phyloP scores from a whole-genome alignment of 2,113 vertebrate species.

The Empidonax traillii region DNA sequence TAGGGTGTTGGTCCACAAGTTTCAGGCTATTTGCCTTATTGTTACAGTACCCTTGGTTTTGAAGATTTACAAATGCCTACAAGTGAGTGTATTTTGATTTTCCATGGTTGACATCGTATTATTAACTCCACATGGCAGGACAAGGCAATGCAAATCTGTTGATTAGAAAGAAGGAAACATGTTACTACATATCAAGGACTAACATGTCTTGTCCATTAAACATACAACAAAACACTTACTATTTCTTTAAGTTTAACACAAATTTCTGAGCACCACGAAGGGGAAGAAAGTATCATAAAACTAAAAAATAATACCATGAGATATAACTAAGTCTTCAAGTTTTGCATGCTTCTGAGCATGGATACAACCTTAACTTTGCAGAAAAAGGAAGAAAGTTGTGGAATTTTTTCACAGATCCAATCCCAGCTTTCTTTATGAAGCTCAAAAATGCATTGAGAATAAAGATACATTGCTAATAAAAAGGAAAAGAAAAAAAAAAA shows the following conservation, averaged over 20 bases:
- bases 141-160: background rate
- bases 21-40: background rate
- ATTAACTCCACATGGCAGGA: background rate
- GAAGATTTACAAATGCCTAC: background rate
- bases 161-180: background rate
- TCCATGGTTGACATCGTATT: background rate
- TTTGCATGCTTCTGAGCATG: background rate
- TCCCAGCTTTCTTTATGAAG: background rate
- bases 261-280: background rate
- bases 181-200: background rate
- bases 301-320: background rate
- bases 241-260: background rate
- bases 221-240: background rate
- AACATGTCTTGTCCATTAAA: background rate
- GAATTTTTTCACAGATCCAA: background rate
- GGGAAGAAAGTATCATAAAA: background rate
- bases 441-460: background rate
- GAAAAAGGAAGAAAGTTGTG: background rate
- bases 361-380: background rate
- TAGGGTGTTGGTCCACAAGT: background rate
- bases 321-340: background rate
- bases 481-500: background rate
- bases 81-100: background rate
- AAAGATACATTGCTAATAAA: background rate
- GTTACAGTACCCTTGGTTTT: background rate